Evolutionary conservation across 1,140 invertebrate species (phyloP), one percentile per base, ranked within the genome.

Genomic region (Laodelphax striatellus): DNA sequence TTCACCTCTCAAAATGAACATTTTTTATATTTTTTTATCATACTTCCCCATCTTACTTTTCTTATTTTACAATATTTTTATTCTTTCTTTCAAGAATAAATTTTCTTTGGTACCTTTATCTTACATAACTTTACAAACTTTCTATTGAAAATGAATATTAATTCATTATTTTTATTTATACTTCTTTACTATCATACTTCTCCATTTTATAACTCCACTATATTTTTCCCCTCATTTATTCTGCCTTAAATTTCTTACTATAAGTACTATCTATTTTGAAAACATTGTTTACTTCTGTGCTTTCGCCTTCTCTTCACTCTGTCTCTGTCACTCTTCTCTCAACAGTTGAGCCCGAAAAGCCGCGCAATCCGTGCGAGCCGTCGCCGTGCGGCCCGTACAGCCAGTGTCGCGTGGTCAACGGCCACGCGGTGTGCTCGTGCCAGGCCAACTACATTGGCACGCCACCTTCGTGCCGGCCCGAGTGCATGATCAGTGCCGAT

Each of bases 361-460:
- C 75, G 52, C 74, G 70, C 21, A 81, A 87, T 70, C 84, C 84
- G 11, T 88, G 86, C 65, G 68, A 77, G 52, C 85, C 85, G 55
- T 85, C 84, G 2, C 86, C 87, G 1, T 90, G 88, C 73, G 87
- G 86, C 11, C 81, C 85, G 0, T 86, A 87, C 70, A 80, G 85
- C 14, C 74, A 83, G 67, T 90, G 87, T 66, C 79, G 79, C 67
- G 70, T 77, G 14, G 69, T 77, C 8, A 82, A 82, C 22, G 76
- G 82, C 64, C 73, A 76, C 24, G 80, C 84, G 2, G 83, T 89
- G 42, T 94, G 90, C 68, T 84, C 87, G 22, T 94, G 90, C 70
- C 70, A 83, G 50, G 71, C 79, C 8, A 79, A 82, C 56, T 88
- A 83, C 67, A 78, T 85, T 5, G 88, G 88, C 46, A 71, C 80